Evolutionary conservation across 2,797 vertebrate genomes (phyloP).

Genomic region (Platyrinchus mystaceus): DNA sequence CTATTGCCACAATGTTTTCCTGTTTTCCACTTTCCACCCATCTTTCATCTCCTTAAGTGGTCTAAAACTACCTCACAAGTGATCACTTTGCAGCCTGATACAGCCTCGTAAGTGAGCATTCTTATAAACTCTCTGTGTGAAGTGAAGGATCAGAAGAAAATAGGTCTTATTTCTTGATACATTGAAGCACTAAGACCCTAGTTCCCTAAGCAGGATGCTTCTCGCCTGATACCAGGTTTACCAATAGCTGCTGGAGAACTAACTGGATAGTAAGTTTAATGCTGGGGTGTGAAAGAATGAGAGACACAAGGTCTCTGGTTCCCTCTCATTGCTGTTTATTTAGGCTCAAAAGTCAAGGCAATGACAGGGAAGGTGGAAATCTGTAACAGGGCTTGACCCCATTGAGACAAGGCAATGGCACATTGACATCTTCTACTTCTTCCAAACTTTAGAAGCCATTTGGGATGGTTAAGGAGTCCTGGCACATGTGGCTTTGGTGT

Average conservation of each 20-base stretch:
- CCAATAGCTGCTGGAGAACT: background rate
- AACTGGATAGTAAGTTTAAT: background rate
- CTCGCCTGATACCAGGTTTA: background rate
- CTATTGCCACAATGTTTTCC: background rate
- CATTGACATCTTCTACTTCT: background rate
- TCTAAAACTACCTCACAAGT: background rate
- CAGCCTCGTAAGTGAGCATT: background rate
- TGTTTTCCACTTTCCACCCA: background rate
- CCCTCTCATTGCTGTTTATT: background rate
- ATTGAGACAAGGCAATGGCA: rapidly evolving
- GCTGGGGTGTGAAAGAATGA: background rate
- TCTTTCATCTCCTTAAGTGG: background rate
- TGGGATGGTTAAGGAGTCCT: background rate
- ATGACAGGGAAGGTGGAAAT: background rate
- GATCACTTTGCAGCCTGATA: background rate
- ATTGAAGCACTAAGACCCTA: background rate
- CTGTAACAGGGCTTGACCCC: background rate
- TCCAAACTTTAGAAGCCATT: background rate
- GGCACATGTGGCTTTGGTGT: background rate
- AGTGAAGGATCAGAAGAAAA: background rate
- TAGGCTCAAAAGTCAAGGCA: background rate
- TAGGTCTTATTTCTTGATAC: background rate
- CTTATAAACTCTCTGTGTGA: background rate
- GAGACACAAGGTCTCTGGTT: background rate
- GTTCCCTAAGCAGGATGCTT: background rate